Conservation (phyloP, 2,797 vertebrate species). For the Acipenser transmontanus region DNA sequence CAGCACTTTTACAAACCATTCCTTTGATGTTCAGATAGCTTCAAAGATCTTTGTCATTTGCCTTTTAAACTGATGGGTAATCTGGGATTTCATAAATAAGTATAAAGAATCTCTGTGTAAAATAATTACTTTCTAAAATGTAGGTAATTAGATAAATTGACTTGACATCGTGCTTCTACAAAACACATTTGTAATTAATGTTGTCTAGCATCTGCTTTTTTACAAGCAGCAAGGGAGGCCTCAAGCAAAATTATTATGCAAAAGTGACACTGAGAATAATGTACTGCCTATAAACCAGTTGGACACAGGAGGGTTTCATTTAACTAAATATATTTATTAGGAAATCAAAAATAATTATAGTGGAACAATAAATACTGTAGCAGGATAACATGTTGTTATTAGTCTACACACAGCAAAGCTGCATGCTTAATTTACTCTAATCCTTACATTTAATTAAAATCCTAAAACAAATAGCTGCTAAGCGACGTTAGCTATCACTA, state of each 20-base stretch:
- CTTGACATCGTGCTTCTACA: not conserved
- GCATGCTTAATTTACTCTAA: slow-evolving; percentile 3
- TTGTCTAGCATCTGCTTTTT: not conserved
- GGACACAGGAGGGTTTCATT: slow-evolving; percentile 9
- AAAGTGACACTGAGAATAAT: not conserved
- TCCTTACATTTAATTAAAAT: slow-evolving; percentile 7
- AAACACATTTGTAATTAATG: not conserved
- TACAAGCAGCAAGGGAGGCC: not conserved
- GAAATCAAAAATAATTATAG: slow-evolving; percentile 10
- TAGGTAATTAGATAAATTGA: not conserved
- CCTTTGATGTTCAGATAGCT: too few relatives aligned
- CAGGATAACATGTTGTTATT: slow-evolving; percentile 8
- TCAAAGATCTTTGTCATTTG: too few relatives aligned
- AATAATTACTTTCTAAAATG: not conserved
- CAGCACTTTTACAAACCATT: too few relatives aligned
- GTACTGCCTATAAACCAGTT: not conserved
- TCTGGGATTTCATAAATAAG: not conserved
- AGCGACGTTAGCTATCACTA: slow-evolving; percentile 6
- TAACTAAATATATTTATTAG: slow-evolving; percentile 6
- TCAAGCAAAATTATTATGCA: not conserved
- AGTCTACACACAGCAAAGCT: slow-evolving; percentile 3
- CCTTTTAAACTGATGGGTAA: not conserved
- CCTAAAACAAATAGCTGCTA: slow-evolving; percentile 10
- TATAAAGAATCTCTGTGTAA: not conserved
- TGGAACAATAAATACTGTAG: slow-evolving; percentile 4